Evolutionary conservation across 2,888 invertebrate genomes (phyloP), one percentile per base, ranked within the genome.

Genomic region (Siphlonurus alternatus): DNA sequence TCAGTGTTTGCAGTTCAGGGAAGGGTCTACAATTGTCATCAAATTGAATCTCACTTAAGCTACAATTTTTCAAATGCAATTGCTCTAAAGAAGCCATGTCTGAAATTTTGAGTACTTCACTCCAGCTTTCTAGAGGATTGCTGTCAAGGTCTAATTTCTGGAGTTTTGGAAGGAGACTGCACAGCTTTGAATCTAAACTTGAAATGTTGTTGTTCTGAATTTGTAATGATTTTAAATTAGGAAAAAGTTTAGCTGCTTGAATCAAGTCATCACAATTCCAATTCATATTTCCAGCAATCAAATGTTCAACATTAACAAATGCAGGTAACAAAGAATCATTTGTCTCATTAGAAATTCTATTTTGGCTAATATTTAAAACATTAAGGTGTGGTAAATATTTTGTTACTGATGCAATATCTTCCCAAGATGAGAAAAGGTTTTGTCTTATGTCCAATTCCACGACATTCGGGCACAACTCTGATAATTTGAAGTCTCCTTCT

Each of bases 401-500:
- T 38, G 38, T 38, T 10, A 38, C 15, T 38, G 38, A 38, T 38
- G 38, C 38, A 15, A 38, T 38, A 38, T 38, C 38, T 38, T 38
- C 56, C 56, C 56, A 56, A 10, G 56, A 10, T n/a, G 56, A 56
- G 56, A 56, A 56, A 18, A 56, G 56, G 20, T 56, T 56, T n/a
- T 56, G 56, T 20, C 56, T 56, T 10, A 56, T 56, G 15, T 38
- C 38, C 15, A 38, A 38, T 38, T 38, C 38, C 15, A 10, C 15
- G 5, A 38, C 5, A 38, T 38, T 38, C 15, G 38, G 38, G 15
- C 7, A 38, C 15, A 38, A 10, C 15, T 5, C 73, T 38, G 79
- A 78, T 53, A 95, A 78, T 1, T 60, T 51, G 38, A 74, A 72
- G 67, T 81, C 79, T 0, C 89, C 90, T 2, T 85, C 81, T 61